phyloP scores from a whole-genome alignment of 2,888 invertebrate genomes.

The Erebia palarica region DNA sequence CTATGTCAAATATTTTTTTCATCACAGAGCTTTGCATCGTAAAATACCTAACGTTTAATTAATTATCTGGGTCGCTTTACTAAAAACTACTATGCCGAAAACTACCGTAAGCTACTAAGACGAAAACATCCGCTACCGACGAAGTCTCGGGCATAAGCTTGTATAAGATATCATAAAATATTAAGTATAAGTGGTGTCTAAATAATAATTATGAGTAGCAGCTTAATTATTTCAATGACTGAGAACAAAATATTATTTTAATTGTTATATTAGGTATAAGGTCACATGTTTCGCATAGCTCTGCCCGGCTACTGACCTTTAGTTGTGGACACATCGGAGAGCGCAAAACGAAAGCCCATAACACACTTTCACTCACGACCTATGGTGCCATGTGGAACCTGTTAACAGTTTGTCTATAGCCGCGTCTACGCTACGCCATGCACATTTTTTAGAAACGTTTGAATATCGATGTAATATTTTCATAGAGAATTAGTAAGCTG shows the following conservation, averaged over 20 bases:
- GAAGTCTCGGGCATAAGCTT: too few relatives aligned
- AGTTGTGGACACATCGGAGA: constrained; percentile 19
- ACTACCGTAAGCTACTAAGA: too few relatives aligned
- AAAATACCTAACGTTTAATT: too few relatives aligned
- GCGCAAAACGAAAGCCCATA: constrained; percentile 36
- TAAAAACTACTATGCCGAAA: too few relatives aligned
- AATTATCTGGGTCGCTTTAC: too few relatives aligned
- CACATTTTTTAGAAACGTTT: background rate
- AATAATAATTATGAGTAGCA: background rate
- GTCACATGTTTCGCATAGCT: constrained; percentile 7
- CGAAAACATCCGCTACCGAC: too few relatives aligned
- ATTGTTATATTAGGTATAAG: constrained; percentile 6
- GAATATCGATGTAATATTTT: background rate
- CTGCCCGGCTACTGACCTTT: constrained; percentile 24
- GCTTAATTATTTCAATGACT: background rate
- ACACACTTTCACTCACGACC: constrained; percentile 38
- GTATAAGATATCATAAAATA: too few relatives aligned
- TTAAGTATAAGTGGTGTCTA: background rate
- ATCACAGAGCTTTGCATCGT: too few relatives aligned
- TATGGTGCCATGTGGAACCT: constrained; percentile 23
- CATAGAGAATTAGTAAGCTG: background rate
- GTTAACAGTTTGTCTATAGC: constrained; percentile 10
- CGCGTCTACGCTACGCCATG: background rate
- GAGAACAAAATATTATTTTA: background rate
- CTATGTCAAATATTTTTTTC: too few relatives aligned